Conservation (phyloP, 2,888 invertebrate species). For the Apamea monoglypha region DNA sequence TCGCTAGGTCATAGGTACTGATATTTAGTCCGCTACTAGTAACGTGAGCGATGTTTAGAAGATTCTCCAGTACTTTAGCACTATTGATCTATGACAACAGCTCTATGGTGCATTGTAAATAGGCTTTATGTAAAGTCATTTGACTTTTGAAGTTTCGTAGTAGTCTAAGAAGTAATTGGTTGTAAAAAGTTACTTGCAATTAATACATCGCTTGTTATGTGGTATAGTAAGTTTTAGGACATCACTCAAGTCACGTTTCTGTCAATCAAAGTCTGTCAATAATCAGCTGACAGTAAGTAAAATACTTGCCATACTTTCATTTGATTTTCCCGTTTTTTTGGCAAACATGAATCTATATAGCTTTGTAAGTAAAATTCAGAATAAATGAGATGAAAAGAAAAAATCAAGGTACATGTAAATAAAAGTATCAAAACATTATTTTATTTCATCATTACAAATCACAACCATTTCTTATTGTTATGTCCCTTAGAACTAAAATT, state of each 20-base stretch:
- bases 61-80: background rate
- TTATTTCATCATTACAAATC: slow-evolving; percentile 34
- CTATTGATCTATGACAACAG: background rate
- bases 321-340: background rate
- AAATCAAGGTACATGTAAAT: background rate
- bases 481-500: slow-evolving; percentile 6
- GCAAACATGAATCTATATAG: background rate
- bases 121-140: background rate
- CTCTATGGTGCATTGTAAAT: background rate
- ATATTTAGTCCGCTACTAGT: background rate
- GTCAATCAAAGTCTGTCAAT: slow-evolving; percentile 23
- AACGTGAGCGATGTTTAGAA: background rate
- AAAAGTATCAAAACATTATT: slow-evolving; percentile 38
- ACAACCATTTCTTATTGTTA: slow-evolving; percentile 35
- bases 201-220: no score
- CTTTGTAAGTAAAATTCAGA: background rate
- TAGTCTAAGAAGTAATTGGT: background rate
- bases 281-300: slow-evolving; percentile 32
- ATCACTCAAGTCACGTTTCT: slow-evolving; percentile 45
- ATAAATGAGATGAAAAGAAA: background rate
- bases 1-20: background rate
- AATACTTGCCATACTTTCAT: slow-evolving; percentile 19
- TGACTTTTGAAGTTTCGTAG: background rate
- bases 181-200: background rate
- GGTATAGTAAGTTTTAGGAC: slow-evolving; percentile 25